Percentiles rank a stretch among this genome's conserved stretches.
phyloP scores from a whole-genome alignment of 2,888 invertebrate genomes.

The Caenorhabditis sp. region DNA sequence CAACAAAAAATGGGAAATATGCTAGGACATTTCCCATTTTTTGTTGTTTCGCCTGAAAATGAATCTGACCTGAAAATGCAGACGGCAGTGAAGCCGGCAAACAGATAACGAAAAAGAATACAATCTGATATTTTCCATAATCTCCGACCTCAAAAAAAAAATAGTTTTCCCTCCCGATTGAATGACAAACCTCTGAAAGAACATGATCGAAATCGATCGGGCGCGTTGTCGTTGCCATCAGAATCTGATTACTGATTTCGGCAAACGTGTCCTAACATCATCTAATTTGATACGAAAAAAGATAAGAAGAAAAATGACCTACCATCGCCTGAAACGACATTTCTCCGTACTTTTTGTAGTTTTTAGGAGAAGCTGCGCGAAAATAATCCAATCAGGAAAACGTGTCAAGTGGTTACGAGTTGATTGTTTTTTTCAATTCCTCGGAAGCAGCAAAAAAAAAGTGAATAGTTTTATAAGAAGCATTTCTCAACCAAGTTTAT shows the following conservation, averaged over 20 bases:
- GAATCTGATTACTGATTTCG: constrained; percentile 47
- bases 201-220: constrained; percentile 52
- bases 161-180: background rate
- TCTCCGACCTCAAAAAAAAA: constrained; percentile 53
- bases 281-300: background rate
- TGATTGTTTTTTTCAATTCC: too few species aligned
- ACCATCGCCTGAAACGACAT: constrained; percentile 45
- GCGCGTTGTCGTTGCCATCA: constrained; percentile 35
- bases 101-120: constrained; percentile 63
- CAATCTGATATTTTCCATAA: constrained; percentile 58
- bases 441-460: too few species aligned
- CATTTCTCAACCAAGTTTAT: too few species aligned
- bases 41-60: too few species aligned
- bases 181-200: constrained; percentile 45
- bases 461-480: too few species aligned
- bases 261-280: constrained; percentile 45
- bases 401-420: too few species aligned
- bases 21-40: too few species aligned
- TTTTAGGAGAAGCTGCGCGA: background rate
- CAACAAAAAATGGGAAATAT: too few species aligned
- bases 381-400: too few species aligned
- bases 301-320: constrained; percentile 5
- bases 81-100: constrained; percentile 63
- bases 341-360: background rate
- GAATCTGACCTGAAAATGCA: constrained; percentile 51